Base-by-base conservation (phyloP, 1,140 invertebrate genomes). In the Luehdorfia chinensis region DNA sequence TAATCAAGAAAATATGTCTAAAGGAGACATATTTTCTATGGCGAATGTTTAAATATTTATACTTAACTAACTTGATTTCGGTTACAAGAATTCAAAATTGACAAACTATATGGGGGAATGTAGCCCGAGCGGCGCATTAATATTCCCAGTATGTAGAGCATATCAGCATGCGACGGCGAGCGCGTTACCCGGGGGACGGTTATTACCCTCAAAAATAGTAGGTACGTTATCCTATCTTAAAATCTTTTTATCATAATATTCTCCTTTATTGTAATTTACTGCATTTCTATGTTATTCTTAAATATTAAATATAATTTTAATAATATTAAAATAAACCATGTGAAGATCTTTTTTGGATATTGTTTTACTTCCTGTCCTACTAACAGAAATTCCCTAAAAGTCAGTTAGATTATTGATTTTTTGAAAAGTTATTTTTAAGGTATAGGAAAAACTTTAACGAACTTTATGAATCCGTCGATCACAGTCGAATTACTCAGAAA, bases 121-220 rank as follows among this genome's bases (percentile, higher is more conserved):
- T 52, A 21, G 50, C 50, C 18, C 31, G 43, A 28, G 46, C 34
- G 44, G 37, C 45, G 43, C 59, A 63, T 63, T 62, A 58, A 58
- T 62, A 62, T 62, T 63, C 55, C 45, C 16, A 32, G 47, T 41
- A 51, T 55, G 57, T 50, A 39, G 23, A 44, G 39, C 36, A 49
- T 57, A 63, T 63, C 56, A 59, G 50, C 39, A 62, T 50, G 55
- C 48, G 39, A 47, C 37, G 41, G 18, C 28, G 54, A 21, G 25
- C 48, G 59, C 14, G 18, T 48, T 53, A 37, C 47, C 32, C 46
- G 13, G 12, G 36, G 39, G 53, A 55, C 44, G 12, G 56, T 56
- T 59, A 59, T 56, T 59, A 59, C 54, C 47, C 55, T 62, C 48
- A 50, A 60, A 64, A 56, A 64, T 54, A 47, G 44, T 43, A n/a